A percentile compares a stretch with the other conserved stretches of the same genome.
These are phyloP conservation scores for Elephas maximus DNA, from an alignment of 2,113 vertebrate genomes.

Conservation along the genomic window DNA sequence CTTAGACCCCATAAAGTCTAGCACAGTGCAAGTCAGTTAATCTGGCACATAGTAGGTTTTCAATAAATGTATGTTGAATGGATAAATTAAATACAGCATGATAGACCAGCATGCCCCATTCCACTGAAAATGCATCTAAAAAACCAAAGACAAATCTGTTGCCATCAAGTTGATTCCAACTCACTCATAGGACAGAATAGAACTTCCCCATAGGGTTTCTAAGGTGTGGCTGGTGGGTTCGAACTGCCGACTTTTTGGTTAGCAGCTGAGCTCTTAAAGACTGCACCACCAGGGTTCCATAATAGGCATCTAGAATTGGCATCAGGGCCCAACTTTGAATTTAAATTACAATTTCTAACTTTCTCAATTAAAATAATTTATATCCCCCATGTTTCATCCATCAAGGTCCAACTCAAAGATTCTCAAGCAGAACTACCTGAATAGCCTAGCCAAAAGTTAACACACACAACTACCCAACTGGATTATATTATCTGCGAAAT, in stretches of 20 bases:
- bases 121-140: neutral
- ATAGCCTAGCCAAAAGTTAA: neutral
- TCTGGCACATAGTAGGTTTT: neutral
- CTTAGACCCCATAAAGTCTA: neutral
- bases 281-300: too few species aligned
- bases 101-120: neutral
- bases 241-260: too few species aligned
- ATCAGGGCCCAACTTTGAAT: neutral
- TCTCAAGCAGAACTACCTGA: neutral
- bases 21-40: neutral
- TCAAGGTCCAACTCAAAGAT: neutral
- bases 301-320: neutral
- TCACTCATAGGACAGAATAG: too few species aligned
- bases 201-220: too few species aligned
- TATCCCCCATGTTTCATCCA: neutral
- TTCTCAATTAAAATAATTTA: neutral
- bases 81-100: neutral
- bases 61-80: neutral
- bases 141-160: too few species aligned
- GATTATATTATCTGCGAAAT: neutral
- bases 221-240: too few species aligned
- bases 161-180: too few species aligned
- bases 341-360: slow-evolving; percentile 7
- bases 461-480: neutral
- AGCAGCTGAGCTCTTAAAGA: too few species aligned